Percentiles rank a stretch among this genome's conserved stretches.
Evolutionary conservation across 2,797 vertebrate genomes (phyloP).

Genomic region (Parotocinclus haroldoi): DNA sequence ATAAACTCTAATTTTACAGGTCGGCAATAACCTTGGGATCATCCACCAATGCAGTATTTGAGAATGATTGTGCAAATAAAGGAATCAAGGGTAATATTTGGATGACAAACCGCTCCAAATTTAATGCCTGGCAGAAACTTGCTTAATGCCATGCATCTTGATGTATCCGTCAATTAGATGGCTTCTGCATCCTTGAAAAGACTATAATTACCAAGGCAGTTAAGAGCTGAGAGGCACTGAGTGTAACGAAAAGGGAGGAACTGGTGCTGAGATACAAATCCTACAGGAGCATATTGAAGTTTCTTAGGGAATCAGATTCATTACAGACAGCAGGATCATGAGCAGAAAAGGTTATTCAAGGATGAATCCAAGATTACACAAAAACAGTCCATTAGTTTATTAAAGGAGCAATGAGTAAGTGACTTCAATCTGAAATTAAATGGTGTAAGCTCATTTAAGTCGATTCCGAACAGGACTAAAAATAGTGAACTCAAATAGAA

Average conservation of each 20-base stretch:
- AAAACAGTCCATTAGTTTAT: too few species aligned
- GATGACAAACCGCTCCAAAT: conserved; percentile 9
- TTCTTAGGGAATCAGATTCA: background rate
- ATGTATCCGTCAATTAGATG: conserved; percentile 50
- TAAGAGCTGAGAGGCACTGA: conserved; percentile 47
- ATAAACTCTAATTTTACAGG: background rate
- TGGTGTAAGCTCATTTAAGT: too few species aligned
- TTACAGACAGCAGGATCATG: background rate
- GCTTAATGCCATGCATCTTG: conserved; percentile 47
- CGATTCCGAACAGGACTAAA: too few species aligned
- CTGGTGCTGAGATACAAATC: background rate
- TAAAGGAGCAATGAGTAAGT: too few species aligned
- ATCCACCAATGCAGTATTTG: background rate
- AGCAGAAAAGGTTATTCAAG: background rate
- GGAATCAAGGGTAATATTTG: background rate
- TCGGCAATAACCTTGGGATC: background rate
- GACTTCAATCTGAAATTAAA: too few species aligned
- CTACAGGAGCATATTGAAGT: background rate
- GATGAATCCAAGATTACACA: background rate
- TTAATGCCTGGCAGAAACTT: conserved; percentile 36
- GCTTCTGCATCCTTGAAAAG: conserved; percentile 44
- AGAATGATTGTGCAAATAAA: background rate
- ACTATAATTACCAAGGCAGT: conserved; percentile 56
- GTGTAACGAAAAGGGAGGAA: conserved; percentile 33
- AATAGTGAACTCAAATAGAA: too few species aligned